phyloP scores from a whole-genome alignment of 1,140 invertebrate species.

The Branchinecta lindahli region DNA sequence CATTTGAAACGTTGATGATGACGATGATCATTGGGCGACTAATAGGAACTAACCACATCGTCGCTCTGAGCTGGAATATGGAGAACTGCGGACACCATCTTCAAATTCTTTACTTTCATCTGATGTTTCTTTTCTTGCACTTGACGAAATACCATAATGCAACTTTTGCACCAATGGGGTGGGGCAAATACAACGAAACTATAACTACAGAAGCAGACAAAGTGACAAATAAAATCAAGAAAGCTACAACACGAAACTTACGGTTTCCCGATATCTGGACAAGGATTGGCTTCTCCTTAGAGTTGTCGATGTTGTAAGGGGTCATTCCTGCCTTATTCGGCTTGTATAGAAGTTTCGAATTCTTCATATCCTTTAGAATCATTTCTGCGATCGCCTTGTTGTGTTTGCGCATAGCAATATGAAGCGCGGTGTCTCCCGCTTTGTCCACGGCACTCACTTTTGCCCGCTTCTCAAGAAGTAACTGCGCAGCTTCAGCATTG shows the following conservation, averaged over 20 bases:
- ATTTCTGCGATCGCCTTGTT: constrained; percentile 83
- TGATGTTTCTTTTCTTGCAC: too few species aligned
- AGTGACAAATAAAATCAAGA: not conserved
- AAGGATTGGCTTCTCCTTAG: constrained; percentile 82
- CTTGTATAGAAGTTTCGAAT: constrained; percentile 85
- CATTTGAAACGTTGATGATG: too few species aligned
- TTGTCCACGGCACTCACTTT: constrained; percentile 87
- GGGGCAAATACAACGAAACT: constrained; percentile 12
- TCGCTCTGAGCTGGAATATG: too few species aligned
- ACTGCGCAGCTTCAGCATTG: constrained; percentile 77
- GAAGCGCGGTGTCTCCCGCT: constrained; percentile 87
- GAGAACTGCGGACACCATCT: too few species aligned
- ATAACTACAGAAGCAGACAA: not conserved
- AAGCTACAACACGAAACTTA: constrained; percentile 35
- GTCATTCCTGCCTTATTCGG: constrained; percentile 91
- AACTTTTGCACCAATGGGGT: not conserved
- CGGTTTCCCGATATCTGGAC: constrained; percentile 88
- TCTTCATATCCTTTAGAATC: constrained; percentile 81
- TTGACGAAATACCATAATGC: not conserved
- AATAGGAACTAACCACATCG: too few species aligned
- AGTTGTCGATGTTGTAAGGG: constrained; percentile 92
- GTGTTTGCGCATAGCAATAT: constrained; percentile 86
- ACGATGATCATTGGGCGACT: too few species aligned
- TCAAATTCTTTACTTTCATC: too few species aligned
- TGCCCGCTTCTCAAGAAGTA: constrained; percentile 81